These are phyloP conservation scores for Phyllostomus hastatus DNA, from an alignment of 2,113 vertebrate genomes.

Conservation along the genomic window DNA sequence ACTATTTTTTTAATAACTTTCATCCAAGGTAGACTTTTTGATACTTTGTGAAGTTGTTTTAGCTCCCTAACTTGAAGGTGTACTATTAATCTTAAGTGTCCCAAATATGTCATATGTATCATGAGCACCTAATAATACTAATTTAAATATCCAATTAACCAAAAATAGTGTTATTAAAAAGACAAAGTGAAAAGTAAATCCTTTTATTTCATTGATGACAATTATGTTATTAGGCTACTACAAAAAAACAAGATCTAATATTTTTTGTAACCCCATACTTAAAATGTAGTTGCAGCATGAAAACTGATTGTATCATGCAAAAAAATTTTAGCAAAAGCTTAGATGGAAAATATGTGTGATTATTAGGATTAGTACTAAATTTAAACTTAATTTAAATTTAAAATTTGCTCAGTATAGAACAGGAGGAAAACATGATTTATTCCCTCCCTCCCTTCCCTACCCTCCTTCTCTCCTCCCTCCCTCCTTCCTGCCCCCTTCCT, in stretches of 20 bases:
- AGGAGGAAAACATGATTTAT: not conserved
- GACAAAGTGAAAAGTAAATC: not conserved
- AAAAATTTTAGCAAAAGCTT: constrained; percentile 22
- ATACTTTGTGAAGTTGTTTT: constrained; percentile 5
- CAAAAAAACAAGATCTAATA: not conserved
- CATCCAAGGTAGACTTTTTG: not conserved
- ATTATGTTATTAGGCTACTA: constrained; percentile 7
- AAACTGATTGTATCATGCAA: not conserved
- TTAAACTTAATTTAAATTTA: not conserved
- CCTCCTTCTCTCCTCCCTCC: not conserved
- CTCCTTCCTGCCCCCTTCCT: not conserved
- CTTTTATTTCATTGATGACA: constrained; percentile 24
- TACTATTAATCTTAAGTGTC: not conserved
- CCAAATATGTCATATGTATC: not conserved
- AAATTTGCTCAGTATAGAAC: not conserved
- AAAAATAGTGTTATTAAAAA: constrained; percentile 29
- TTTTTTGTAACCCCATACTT: not conserved
- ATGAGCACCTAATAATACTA: not conserved
- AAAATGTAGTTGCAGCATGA: not conserved
- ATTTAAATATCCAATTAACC: not conserved
- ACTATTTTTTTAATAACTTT: not conserved
- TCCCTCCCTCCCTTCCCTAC: not conserved
- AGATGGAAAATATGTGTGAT: not conserved
- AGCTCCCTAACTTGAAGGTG: not conserved
- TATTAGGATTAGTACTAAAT: constrained; percentile 14